phyloP scores from a whole-genome alignment of 2,113 vertebrate genomes.

The Formicarius rufipectus region DNA sequence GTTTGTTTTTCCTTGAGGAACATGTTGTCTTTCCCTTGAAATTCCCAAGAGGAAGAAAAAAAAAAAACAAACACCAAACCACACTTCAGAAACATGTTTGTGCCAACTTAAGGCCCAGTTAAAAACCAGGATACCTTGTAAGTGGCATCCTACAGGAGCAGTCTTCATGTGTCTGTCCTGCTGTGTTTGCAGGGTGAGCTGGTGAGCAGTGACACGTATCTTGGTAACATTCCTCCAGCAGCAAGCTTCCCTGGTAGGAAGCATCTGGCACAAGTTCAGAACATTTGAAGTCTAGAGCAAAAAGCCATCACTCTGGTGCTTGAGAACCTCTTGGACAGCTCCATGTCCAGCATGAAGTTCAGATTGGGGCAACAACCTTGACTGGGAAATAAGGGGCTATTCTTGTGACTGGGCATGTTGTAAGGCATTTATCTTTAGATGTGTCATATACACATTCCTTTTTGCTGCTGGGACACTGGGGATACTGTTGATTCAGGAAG shows the following conservation, averaged over 20 bases:
- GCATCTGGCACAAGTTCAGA: neutral
- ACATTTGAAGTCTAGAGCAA: neutral
- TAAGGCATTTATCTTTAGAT: rapidly evolving
- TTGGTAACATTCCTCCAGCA: neutral
- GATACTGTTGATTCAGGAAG: too few species aligned
- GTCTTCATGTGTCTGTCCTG: neutral
- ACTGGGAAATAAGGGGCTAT: neutral
- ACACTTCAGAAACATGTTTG: neutral
- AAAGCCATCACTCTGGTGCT: neutral
- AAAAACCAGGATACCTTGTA: neutral
- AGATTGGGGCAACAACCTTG: neutral
- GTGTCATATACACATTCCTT: neutral
- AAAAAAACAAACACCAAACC: too few species aligned
- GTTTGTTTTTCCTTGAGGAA: neutral
- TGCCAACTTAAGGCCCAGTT: neutral
- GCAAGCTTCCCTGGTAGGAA: neutral
- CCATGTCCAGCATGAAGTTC: neutral
- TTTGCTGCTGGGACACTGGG: neutral
- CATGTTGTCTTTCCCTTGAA: neutral
- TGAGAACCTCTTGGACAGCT: neutral
- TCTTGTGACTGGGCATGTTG: neutral
- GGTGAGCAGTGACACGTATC: rapidly evolving
- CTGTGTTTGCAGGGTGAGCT: neutral
- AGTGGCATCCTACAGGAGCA: neutral
- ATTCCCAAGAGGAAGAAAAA: neutral